Evolutionary conservation across 2,888 invertebrate genomes (phyloP), one percentile per base, ranked within the genome.

Genomic region (Lasius fuliginosus): DNA sequence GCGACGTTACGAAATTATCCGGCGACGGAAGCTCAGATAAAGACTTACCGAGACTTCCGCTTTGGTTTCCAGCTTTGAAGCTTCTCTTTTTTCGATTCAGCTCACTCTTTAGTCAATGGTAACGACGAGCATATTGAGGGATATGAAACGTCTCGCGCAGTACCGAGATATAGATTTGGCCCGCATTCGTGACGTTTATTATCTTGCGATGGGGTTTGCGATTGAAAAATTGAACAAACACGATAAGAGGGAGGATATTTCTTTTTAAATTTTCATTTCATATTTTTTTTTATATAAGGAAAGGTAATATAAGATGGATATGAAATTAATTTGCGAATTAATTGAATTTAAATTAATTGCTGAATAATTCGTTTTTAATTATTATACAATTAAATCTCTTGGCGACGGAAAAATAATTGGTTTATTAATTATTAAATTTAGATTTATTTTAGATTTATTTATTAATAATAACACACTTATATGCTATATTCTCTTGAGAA

Each of bases 201-300:
- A 58, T 68, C 42, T 58, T 30, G 30, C 30, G 58, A 12, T 77
- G 12, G 67, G 30, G 18, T 33, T 42, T 6, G 68, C 27, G 68
- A 77, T 40, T 69, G 42, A 69, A 77, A 77, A 77, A 68, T 77
- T 65, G 65, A 76, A 75, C 64, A 23, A n/a, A 36, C 23, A 53
- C 27, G 46, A 49, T 75, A 46, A 42, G 27, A 2, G 53, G 2
- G 53, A 53, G 0, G 42, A 62, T 42, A n/a, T 42, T 40, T 58
- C 56, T 42, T 74, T 30, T 30, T 23, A 23, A 30, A 18, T 74
- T 64, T 75, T 46, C 46, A 60, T 62, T 74, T 75, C 6, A 42
- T 64, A 15, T 36, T n/a, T 33, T 30, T 15, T 30, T 62, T 15
- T 60, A 62, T n/a, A 33, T n/a, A 46, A 33, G 33, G 15, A 33